Base-by-base conservation (phyloP, 2,888 invertebrate species). In the Drosophila rubida region DNA sequence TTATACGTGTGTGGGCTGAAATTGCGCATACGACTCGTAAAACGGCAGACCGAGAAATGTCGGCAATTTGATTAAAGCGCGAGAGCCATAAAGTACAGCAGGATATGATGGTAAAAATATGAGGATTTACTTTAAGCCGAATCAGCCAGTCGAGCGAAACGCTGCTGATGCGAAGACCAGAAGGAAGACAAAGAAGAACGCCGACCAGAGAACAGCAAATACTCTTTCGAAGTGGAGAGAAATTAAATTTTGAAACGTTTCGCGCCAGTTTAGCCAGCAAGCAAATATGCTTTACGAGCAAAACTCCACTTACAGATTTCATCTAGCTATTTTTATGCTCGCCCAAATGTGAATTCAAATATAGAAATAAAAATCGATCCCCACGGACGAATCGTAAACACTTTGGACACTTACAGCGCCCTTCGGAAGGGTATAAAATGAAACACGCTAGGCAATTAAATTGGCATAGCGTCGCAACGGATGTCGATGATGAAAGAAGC, bases 11-110 rank as follows among this genome's bases (percentile, higher is more conserved):
- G 71, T 50, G 58, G 6, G 51, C 13, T 19, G 39, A 78, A 69
- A 81, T 78, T 74, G 79, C 79, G 62, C 68, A 80, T 83, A 78
- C 69, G 79, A 65, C 68, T 49, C 76, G 62, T 71, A 71, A 74
- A 62, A 59, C 39, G 42, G 27, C 22, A 37, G 7, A 39, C 39
- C 2, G 39, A 69, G 71, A 62, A 75, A 59, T 57, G 57, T 64
- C 55, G 58, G 70, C 78, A 59, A 78, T 83, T 83, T 81, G 69
- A 75, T 78, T 76, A 72, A 55, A 68, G 73, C 73, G 41, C 70
- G 30, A 45, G 44, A 65, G 61, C 60, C 76, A 68, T 76, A 80
- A 81, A 71, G 48, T 51, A 53, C 69, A 66, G 32, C 64, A 66
- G 7, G 44, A 67, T 49, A 67, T 62, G 45, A 57, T 30, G 60